phyloP scores from a whole-genome alignment of 2,797 vertebrate genomes.

The Helostoma temminkii region DNA sequence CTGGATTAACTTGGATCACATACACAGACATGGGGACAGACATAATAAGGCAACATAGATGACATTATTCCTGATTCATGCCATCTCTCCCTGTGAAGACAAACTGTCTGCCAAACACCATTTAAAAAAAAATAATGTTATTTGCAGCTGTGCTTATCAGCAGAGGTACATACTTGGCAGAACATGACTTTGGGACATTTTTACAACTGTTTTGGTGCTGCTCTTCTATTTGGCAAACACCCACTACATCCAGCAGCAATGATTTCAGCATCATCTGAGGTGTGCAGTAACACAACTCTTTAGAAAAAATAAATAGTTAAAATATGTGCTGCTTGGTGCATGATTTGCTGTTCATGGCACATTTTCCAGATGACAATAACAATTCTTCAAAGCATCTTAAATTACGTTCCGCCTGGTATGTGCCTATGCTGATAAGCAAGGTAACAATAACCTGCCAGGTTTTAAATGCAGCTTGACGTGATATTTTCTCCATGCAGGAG shows the following conservation, averaged over 20 bases:
- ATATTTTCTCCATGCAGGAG: constrained; percentile 35
- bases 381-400: constrained; percentile 68
- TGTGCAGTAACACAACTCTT: constrained; percentile 9
- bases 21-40: constrained; percentile 59
- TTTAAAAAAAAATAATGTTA: constrained; percentile 23
- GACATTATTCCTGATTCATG: constrained; percentile 60
- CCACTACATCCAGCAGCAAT: constrained; percentile 51
- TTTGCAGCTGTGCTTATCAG: constrained; percentile 62
- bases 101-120: constrained; percentile 29
- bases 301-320: constrained; percentile 11
- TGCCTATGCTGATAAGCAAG: constrained; percentile 63
- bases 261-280: constrained; percentile 45
- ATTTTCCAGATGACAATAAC: constrained; percentile 70
- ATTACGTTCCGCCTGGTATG: constrained; percentile 61
- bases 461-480: constrained; percentile 49
- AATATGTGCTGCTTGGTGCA: constrained; percentile 38
- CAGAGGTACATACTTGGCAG: constrained; percentile 37
- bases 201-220: constrained; percentile 38
- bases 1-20: constrained; percentile 70
- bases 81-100: constrained; percentile 5
- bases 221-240: constrained; percentile 55
- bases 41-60: constrained; percentile 62
- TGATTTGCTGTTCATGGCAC: constrained; percentile 58
- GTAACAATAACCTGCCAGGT: constrained; percentile 55
- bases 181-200: constrained; percentile 60